These are phyloP conservation scores for Calameuta pallipes DNA, from an alignment of 2,888 invertebrate species.

Conservation along the genomic window DNA sequence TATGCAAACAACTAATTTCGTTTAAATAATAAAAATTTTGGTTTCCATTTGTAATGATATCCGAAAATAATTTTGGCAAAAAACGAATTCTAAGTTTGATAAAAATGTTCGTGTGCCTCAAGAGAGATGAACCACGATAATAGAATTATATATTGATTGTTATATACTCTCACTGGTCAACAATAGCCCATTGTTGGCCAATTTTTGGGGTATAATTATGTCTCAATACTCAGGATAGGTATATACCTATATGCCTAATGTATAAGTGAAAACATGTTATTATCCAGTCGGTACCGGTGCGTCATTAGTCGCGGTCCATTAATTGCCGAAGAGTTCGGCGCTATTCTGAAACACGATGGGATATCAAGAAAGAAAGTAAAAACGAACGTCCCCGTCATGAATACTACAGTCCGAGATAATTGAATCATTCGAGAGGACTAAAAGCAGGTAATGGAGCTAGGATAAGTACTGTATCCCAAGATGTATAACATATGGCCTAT, in stretches of 20 bases:
- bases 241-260: constrained; percentile 31
- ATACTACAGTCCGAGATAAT: not conserved
- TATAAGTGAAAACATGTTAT: constrained; percentile 50
- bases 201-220: constrained; percentile 49
- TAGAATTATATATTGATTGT: not conserved
- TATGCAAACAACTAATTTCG: not conserved
- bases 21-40: not conserved
- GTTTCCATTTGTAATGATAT: not conserved
- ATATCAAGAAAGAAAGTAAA: constrained; percentile 4
- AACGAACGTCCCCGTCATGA: not conserved
- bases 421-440: not conserved
- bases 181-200: constrained; percentile 47
- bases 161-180: constrained; percentile 17
- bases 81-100: not conserved
- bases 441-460: not conserved
- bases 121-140: not conserved
- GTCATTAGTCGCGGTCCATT: constrained; percentile 45
- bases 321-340: constrained; percentile 29
- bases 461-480: not conserved
- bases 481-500: not conserved
- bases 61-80: not conserved
- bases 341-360: constrained; percentile 2
- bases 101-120: not conserved
- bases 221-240: constrained; percentile 30
- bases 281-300: constrained; percentile 36